phyloP scores from a whole-genome alignment of 2,113 vertebrate genomes.

The Cryptomyrus ogoouensis region DNA sequence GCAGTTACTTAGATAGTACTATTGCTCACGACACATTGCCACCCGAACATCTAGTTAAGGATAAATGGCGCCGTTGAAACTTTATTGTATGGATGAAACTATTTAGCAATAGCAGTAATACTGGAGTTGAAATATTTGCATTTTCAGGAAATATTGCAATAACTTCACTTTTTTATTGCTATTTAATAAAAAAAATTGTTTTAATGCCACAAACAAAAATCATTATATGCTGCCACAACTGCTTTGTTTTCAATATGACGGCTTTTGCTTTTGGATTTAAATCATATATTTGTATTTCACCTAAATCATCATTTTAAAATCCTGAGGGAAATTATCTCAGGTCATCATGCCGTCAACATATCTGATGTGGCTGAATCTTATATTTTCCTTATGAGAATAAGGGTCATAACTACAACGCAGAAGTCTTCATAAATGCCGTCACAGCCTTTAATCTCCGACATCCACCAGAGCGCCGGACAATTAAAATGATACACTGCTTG shows the following conservation, averaged over 20 bases:
- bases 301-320: slow-evolving; percentile 9
- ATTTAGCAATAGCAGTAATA: not conserved
- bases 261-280: slow-evolving; percentile 8
- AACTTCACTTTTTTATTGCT: not conserved
- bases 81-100: slow-evolving; percentile 19
- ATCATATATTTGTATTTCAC: slow-evolving; percentile 4
- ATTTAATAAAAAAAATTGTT: not conserved
- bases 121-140: not conserved
- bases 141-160: not conserved
- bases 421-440: slow-evolving; percentile 9
- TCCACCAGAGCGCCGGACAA: slow-evolving; percentile 3
- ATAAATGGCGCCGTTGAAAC: slow-evolving; percentile 28
- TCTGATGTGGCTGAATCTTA: slow-evolving; percentile 11
- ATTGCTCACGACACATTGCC: slow-evolving; percentile 46
- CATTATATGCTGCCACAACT: not conserved
- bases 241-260: not conserved
- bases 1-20: slow-evolving; percentile 14
- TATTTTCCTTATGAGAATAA: slow-evolving; percentile 13
- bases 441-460: slow-evolving; percentile 8
- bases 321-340: slow-evolving; percentile 11
- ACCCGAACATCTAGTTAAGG: slow-evolving; percentile 36
- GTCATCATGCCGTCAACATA: slow-evolving; percentile 2
- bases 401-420: not conserved
- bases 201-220: not conserved
- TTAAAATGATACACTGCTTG: slow-evolving; percentile 13